Evolutionary conservation across 2,888 invertebrate species (phyloP).

Genomic region (Sepiola atlantica): DNA sequence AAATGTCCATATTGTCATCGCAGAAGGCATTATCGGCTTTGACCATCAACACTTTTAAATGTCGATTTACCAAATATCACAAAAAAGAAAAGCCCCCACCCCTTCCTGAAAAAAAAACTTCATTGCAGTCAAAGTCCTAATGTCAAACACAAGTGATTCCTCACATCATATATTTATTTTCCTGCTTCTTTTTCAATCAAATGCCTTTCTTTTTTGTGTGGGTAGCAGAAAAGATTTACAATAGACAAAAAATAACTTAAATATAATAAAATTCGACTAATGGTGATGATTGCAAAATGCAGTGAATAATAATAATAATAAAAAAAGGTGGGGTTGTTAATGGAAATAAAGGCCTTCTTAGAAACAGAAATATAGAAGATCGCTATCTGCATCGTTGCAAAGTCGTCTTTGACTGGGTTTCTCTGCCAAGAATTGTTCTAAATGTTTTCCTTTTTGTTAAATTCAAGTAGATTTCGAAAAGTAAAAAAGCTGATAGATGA

Average conservation of each 20-base stretch:
- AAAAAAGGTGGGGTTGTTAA: neutral
- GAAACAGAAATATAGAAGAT: neutral
- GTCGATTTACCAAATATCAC: neutral
- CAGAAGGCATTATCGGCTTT: neutral
- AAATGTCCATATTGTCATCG: neutral
- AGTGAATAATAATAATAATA: neutral
- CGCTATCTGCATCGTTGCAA: neutral
- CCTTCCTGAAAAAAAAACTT: neutral
- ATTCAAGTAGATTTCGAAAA: constrained; percentile 3
- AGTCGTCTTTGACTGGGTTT: neutral
- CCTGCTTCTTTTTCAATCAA: neutral
- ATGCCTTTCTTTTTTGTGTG: neutral
- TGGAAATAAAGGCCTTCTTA: neutral
- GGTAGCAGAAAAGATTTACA: neutral
- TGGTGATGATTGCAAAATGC: neutral
- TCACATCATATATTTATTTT: neutral
- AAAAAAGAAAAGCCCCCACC: too few species aligned
- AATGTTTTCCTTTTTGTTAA: neutral
- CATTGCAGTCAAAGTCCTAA: neutral
- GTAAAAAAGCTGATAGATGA: neutral
- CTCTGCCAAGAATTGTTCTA: neutral
- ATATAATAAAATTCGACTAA: neutral
- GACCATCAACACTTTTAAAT: constrained; percentile 5
- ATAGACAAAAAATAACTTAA: neutral
- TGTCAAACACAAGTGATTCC: neutral